Evolutionary conservation across 2,113 vertebrate genomes (phyloP).

Genomic region (Caranx melampygus): DNA sequence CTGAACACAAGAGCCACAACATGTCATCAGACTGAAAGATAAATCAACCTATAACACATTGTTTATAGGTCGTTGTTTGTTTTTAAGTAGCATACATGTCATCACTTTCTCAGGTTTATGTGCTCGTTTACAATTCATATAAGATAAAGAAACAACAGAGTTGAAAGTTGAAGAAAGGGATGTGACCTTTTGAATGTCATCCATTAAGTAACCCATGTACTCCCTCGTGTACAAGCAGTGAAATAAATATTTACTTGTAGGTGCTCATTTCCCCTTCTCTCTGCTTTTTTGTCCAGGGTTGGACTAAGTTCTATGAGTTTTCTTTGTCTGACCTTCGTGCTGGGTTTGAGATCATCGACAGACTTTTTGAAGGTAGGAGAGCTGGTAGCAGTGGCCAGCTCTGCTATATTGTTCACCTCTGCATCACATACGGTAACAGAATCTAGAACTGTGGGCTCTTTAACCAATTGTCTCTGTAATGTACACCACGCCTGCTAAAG

Average conservation of each 20-base stretch:
- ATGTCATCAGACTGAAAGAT: neutral
- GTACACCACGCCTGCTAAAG: neutral
- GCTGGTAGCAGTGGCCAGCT: neutral
- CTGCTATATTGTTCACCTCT: conserved; percentile 8
- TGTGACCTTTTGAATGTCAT: neutral
- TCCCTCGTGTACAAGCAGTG: neutral
- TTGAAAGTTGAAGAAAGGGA: neutral
- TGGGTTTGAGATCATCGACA: conserved; percentile 94
- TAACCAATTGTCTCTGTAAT: conserved; percentile 30
- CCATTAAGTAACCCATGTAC: neutral
- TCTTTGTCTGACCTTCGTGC: conserved; percentile 96
- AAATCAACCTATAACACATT: neutral
- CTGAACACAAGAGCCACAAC: neutral
- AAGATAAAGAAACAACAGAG: neutral
- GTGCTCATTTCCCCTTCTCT: neutral
- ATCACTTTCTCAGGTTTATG: neutral
- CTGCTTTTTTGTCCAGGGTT: conserved; percentile 84
- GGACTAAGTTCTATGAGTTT: conserved; percentile 99
- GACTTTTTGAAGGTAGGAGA: conserved; percentile 92
- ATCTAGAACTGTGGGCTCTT: conserved; percentile 10
- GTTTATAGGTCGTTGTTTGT: too few relatives aligned
- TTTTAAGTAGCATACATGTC: neutral
- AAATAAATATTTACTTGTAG: neutral
- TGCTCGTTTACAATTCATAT: neutral
- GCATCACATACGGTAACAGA: conserved; percentile 8